Evolutionary conservation across 1,140 invertebrate genomes (phyloP).

Genomic region (Chelonus insularis): DNA sequence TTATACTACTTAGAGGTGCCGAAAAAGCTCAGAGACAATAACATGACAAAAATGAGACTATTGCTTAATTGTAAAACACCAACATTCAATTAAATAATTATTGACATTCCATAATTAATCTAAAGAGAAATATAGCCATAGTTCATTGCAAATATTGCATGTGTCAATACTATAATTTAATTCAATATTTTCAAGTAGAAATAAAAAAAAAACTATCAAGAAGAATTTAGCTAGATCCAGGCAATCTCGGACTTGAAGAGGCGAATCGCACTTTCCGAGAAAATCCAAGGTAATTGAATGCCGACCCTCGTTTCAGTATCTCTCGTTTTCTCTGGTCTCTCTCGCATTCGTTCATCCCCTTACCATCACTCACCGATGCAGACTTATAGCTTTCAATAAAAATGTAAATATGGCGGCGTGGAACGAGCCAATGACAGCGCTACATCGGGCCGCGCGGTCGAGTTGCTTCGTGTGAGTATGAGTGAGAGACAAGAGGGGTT

Average conservation of each 20-base stretch:
- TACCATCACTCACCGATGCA: constrained; percentile 52
- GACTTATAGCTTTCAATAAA: constrained; percentile 61
- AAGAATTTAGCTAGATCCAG: constrained; percentile 33
- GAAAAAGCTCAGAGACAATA: too few relatives aligned
- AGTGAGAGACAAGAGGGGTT: constrained; percentile 32
- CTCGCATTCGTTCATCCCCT: constrained; percentile 30
- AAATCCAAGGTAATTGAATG: constrained; percentile 61
- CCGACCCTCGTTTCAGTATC: constrained; percentile 33
- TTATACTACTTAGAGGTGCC: too few relatives aligned
- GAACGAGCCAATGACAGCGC: constrained; percentile 60
- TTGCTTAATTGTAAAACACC: too few relatives aligned
- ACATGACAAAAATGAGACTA: too few relatives aligned
- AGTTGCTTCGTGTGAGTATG: constrained; percentile 23
- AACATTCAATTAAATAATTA: too few relatives aligned
- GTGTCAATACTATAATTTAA: too few relatives aligned
- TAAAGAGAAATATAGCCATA: too few relatives aligned
- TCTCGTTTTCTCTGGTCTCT: constrained; percentile 13
- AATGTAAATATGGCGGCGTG: constrained; percentile 61
- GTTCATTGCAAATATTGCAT: too few relatives aligned
- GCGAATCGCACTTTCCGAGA: constrained; percentile 51
- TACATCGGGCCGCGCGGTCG: constrained; percentile 48
- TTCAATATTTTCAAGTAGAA: too few relatives aligned
- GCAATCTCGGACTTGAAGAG: constrained; percentile 51
- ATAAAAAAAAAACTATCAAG: neutral
- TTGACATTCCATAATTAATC: too few relatives aligned